Evolutionary conservation across 2,113 vertebrate species (phyloP).

Genomic region (Beaufortia kweichowensis): DNA sequence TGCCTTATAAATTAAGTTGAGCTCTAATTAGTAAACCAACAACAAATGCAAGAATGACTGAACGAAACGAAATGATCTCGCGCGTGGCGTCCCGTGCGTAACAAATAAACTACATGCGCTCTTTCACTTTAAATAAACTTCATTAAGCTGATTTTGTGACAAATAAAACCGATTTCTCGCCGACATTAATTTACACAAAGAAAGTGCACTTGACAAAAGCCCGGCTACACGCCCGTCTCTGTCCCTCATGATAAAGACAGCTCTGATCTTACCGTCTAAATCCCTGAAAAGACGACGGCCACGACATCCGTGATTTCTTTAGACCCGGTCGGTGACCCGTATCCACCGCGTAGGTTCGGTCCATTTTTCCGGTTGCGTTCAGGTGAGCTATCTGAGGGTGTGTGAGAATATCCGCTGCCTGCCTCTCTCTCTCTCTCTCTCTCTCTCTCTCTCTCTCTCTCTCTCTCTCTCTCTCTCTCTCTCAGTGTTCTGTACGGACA

Average conservation of each 20-base stretch:
- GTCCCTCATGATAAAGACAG: slow-evolving; percentile 13
- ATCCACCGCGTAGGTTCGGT: slow-evolving; percentile 56
- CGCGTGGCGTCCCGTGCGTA: neutral
- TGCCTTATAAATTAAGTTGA: neutral
- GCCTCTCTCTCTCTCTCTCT: neutral
- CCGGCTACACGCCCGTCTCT: slow-evolving; percentile 25
- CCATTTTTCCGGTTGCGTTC: slow-evolving; percentile 48
- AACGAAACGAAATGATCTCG: neutral
- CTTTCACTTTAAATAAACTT: slow-evolving; percentile 1
- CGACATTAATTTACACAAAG: slow-evolving; percentile 9
- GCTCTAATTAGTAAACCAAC: neutral
- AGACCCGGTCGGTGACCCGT: slow-evolving; percentile 57
- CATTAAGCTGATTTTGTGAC: neutral
- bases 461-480: neutral
- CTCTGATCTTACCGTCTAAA: slow-evolving; percentile 54
- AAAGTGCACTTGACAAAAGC: slow-evolving; percentile 49
- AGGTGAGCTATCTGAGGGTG: slow-evolving; percentile 18
- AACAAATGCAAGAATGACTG: neutral
- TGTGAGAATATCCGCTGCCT: slow-evolving; percentile 24
- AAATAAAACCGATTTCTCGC: neutral
- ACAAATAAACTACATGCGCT: neutral
- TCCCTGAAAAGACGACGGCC: slow-evolving; percentile 59
- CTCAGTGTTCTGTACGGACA: slow-evolving; percentile 24
- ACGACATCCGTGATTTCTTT: slow-evolving; percentile 60
- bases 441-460: neutral